phyloP scores from a whole-genome alignment of 2,888 invertebrate species.

The Athalia circularis region DNA sequence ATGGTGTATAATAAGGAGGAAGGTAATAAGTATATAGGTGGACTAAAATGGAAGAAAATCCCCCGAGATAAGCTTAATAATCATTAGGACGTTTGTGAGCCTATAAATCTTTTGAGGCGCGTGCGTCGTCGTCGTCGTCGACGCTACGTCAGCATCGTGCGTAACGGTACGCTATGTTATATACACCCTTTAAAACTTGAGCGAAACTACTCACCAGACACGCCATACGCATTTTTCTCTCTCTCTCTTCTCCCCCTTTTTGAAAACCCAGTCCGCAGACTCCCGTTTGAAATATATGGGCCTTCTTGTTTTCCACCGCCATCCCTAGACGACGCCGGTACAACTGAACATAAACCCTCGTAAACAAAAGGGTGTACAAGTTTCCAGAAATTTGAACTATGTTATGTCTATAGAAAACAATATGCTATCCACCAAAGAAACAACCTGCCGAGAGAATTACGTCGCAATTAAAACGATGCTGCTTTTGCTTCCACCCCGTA shows the following conservation, averaged over 20 bases:
- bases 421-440: too few species aligned
- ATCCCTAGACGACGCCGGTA: not conserved
- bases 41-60: not conserved
- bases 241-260: too few species aligned
- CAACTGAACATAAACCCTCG: constrained; percentile 23
- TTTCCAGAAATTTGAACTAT: not conserved
- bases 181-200: constrained; percentile 8
- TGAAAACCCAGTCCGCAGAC: not conserved
- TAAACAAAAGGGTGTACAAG: constrained; percentile 1
- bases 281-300: constrained; percentile 6
- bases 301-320: not conserved
- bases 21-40: not conserved
- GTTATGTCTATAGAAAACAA: too few species aligned
- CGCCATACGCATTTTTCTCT: not conserved
- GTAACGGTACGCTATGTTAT: too few species aligned
- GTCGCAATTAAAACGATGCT: too few species aligned
- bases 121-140: constrained; percentile 14
- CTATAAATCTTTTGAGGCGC: constrained; percentile 28
- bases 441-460: too few species aligned
- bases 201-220: not conserved
- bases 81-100: constrained; percentile 37
- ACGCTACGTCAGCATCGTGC: constrained; percentile 1
- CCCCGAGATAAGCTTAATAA: constrained; percentile 35
- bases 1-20: constrained; percentile 15
- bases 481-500: too few species aligned